Percentiles rank a stretch among this genome's conserved stretches.
Evolutionary conservation across 30 jellyfish, hydroid and myxozoan species (phyloP).

Genomic region (Chironex yamaguchii): DNA sequence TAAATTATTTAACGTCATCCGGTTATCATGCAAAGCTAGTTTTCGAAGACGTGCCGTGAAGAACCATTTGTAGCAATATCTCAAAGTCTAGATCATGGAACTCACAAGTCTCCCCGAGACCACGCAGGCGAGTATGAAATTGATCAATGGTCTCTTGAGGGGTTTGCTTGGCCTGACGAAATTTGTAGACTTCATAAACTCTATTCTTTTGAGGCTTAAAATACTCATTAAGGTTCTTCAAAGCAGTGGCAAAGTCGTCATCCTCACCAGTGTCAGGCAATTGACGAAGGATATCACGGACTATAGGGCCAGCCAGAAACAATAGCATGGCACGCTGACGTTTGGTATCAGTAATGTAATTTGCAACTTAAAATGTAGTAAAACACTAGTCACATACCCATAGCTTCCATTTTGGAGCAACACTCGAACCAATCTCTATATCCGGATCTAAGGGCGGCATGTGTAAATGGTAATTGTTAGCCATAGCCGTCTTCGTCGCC

Average conservation of each 20-base stretch:
- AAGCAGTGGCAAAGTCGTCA: conserved; percentile 6
- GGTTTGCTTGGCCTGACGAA: conserved; percentile 30
- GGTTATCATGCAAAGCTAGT: not conserved
- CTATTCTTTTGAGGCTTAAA: conserved; percentile 33
- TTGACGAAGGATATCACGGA: conserved; percentile 50
- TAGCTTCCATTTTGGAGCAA: conserved; percentile 20
- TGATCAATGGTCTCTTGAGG: conserved; percentile 31
- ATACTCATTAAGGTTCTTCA: conserved; percentile 7
- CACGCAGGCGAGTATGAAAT: conserved; percentile 42
- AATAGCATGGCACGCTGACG: conserved; percentile 5
- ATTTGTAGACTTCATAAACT: conserved; percentile 17
- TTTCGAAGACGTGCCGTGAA: conserved; percentile 1
- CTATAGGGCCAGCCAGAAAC: conserved; percentile 4
- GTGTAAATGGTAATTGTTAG: too few relatives aligned
- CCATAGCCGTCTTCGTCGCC: too few relatives aligned
- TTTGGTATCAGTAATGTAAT: not conserved
- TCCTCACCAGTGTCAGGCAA: conserved; percentile 40
- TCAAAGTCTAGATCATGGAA: conserved; percentile 21
- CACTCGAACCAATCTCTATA: conserved; percentile 6
- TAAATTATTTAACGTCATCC: not conserved
- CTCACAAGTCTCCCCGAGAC: conserved; percentile 36
- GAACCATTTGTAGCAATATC: conserved; percentile 1
- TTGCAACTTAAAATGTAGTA: not conserved
- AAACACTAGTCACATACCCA: too few relatives aligned
- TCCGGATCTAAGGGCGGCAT: conserved; percentile 28